Evolutionary conservation across 1,140 invertebrate species (phyloP).

Genomic region (Drosophila tropicalis): DNA sequence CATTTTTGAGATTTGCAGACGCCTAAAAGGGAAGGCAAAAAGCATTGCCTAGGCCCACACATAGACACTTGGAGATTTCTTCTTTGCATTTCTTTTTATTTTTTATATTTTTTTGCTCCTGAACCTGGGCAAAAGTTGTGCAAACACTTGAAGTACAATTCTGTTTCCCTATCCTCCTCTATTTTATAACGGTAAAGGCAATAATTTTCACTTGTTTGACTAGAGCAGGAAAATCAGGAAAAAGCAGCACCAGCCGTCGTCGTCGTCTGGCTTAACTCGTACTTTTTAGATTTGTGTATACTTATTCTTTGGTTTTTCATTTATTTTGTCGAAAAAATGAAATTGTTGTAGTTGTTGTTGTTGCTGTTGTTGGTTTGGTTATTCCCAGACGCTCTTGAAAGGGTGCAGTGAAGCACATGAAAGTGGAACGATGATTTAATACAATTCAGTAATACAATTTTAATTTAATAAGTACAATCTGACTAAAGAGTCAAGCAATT

Average conservation of each 20-base stretch:
- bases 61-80: constrained; percentile 47
- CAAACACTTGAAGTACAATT: constrained; percentile 65
- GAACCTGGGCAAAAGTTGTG: constrained; percentile 59
- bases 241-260: constrained; percentile 20
- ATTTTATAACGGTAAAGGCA: constrained; percentile 26
- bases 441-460: constrained; percentile 55
- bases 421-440: constrained; percentile 48
- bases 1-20: constrained; percentile 78
- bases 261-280: constrained; percentile 32
- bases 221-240: constrained; percentile 39
- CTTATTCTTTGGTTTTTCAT: constrained; percentile 7
- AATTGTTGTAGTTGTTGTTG: constrained; percentile 30
- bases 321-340: neutral
- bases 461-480: neutral
- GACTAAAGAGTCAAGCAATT: neutral
- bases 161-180: constrained; percentile 16
- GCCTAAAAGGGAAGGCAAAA: constrained; percentile 55
- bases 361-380: neutral
- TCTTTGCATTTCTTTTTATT: constrained; percentile 22
- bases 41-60: constrained; percentile 38
- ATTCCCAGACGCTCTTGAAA: constrained; percentile 42
- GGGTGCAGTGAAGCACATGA: constrained; percentile 62
- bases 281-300: constrained; percentile 8
- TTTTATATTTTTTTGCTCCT: constrained; percentile 45
- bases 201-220: constrained; percentile 74